Conservation (phyloP, 1,140 invertebrate genomes). For the Drosophila tani region DNA sequence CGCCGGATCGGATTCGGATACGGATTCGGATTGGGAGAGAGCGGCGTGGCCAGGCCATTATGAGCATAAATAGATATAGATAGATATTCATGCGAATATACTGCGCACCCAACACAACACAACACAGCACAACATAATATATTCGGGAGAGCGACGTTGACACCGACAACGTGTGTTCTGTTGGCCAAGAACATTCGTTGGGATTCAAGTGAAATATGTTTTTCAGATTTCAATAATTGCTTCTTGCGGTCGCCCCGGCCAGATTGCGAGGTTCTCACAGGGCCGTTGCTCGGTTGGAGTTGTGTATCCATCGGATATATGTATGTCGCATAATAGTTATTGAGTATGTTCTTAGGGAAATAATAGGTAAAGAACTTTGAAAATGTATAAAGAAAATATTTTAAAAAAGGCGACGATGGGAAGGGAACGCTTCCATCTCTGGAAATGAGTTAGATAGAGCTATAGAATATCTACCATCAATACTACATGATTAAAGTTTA, state of each 20-base stretch:
- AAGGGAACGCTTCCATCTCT: no score
- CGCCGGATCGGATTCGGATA: constrained; percentile 20
- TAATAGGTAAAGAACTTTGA: no score
- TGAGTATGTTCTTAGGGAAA: neutral
- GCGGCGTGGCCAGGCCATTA: constrained; percentile 14
- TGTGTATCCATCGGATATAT: constrained; percentile 5
- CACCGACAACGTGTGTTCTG: constrained; percentile 13
- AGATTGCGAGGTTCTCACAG: constrained; percentile 2
- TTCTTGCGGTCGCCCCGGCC: constrained; percentile 25
- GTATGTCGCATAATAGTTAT: no score
- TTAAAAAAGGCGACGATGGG: neutral
- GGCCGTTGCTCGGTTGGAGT: neutral
- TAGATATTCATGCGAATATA: constrained; percentile 3
- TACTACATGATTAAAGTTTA: neutral
- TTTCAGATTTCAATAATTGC: constrained; percentile 67
- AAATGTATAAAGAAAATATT: neutral
- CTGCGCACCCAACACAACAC: neutral
- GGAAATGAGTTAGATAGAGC: no score
- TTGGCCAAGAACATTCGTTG: constrained; percentile 28
- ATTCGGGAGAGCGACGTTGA: constrained; percentile 13
- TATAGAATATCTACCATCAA: no score
- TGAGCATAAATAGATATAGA: constrained; percentile 32
- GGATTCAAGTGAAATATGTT: constrained; percentile 32
- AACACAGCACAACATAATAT: constrained; percentile 1
- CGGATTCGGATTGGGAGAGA: neutral